A percentile compares a stretch with the other conserved stretches of the same genome.
Conservation (phyloP, 2,113 vertebrate species). For the Egretta garzetta region DNA sequence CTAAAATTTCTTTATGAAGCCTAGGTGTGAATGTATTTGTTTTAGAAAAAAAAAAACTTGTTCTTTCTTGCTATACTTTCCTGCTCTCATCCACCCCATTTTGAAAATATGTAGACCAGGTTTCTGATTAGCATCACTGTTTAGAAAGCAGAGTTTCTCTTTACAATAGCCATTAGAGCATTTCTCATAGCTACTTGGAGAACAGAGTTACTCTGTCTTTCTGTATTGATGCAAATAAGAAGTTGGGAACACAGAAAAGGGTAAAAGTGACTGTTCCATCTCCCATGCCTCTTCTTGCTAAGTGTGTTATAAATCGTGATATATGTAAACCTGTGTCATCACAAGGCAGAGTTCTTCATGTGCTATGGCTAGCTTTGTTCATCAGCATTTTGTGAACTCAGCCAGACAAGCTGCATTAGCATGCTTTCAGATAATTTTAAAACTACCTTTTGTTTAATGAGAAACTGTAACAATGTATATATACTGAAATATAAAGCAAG, state of each 20-base stretch:
- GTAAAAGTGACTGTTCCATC: not conserved
- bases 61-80: not conserved
- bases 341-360: not conserved
- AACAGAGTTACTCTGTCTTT: not conserved
- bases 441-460: not conserved
- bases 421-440: not conserved
- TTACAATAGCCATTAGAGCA: not conserved
- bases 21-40: not conserved
- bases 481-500: not conserved
- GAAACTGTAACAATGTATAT: not conserved
- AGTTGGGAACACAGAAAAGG: not conserved
- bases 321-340: not conserved
- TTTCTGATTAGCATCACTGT: not conserved
- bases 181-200: not conserved
- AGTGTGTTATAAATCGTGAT: not conserved
- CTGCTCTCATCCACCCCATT: not conserved
- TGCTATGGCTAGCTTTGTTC: not conserved
- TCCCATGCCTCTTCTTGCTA: not conserved
- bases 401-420: not conserved
- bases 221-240: not conserved
- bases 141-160: not conserved
- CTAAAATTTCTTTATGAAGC: not conserved
- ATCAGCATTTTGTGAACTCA: not conserved
- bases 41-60: not conserved
- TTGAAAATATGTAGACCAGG: not conserved